Base-by-base conservation (phyloP, 2,888 invertebrate species). In the Achlya flavicornis region DNA sequence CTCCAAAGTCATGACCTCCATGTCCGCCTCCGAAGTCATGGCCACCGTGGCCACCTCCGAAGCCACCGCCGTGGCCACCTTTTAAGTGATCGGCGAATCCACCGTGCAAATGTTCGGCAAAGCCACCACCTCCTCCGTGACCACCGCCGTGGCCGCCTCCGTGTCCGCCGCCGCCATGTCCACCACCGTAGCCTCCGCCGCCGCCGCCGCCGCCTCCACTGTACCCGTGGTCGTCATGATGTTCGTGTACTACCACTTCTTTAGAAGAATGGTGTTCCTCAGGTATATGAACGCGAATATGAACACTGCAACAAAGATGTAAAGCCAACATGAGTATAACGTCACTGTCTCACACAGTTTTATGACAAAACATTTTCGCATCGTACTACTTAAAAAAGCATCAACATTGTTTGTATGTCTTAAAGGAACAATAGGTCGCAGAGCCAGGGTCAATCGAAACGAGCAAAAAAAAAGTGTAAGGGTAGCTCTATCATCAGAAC, bases 211-310 rank as follows among this genome's bases (percentile, higher is more conserved):
- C 86, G 5, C 83, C 84, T 38, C 84, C 85, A 19, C 83, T 85
- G n/a, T 81, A 83, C 6, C 83, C 87, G 65, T 86, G 84, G 14
- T 87, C 85, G 16, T 88, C 86, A 69, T 90, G 86, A 61, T 88
- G 84, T 69, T 91, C 91, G 63, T 92, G 92, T 61, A 92, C 82
- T 63, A 94, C 82, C 60, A 92, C 89, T 78, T 94, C 93, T 75
- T 94, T 93, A 0, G 91, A 81, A 10, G 89, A 87, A 71, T 93
- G 91, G 72, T 93, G 91, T 64, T 88, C 78, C 74, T 94, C 94
- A 71, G 94, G 94, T 79, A 95, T 86, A 75, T 94, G 94, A 35
- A 95, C 92, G 69, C 94, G 90, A 76, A 95, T 95, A 77, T 95
- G 95, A 63, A 95, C 94, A 80, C 95, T 95, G 89, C 26, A 92